Evolutionary conservation across 2,797 vertebrate genomes (phyloP).

Genomic region (Morelia viridis): DNA sequence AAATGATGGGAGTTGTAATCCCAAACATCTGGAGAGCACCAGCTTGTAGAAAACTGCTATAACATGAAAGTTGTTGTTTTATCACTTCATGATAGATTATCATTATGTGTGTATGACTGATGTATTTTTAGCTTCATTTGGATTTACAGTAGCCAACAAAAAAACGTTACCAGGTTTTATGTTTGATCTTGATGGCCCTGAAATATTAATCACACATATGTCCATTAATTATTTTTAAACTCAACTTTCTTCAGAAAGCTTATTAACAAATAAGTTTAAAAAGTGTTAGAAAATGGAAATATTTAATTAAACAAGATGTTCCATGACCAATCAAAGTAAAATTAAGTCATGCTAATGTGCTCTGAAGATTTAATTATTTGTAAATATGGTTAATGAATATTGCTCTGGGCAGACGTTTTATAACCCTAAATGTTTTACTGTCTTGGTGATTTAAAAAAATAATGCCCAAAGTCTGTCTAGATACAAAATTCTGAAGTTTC

Average conservation of each 20-base stretch:
- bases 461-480: neutral
- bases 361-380: conserved; percentile 72
- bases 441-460: conserved; percentile 36
- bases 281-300: conserved; percentile 76
- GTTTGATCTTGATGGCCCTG: conserved; percentile 71
- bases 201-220: conserved; percentile 79
- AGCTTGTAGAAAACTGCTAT: neutral
- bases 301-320: conserved; percentile 72
- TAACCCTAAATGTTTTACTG: conserved; percentile 50
- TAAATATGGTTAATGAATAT: conserved; percentile 64
- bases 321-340: conserved; percentile 69
- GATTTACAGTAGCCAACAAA: conserved; percentile 16
- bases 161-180: conserved; percentile 51
- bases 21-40: neutral
- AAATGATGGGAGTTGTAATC: neutral
- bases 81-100: neutral
- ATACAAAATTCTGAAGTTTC: conserved; percentile 10
- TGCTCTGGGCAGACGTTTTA: conserved; percentile 43
- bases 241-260: conserved; percentile 71
- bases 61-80: neutral
- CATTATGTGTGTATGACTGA: neutral
- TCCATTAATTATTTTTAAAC: conserved; percentile 65
- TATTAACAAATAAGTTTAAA: conserved; percentile 71
- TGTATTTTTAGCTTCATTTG: conserved; percentile 38
- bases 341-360: conserved; percentile 65